Evolutionary conservation across 1,140 invertebrate genomes (phyloP), one percentile per base, ranked within the genome.

Genomic region (Sarcophaga peregrina): DNA sequence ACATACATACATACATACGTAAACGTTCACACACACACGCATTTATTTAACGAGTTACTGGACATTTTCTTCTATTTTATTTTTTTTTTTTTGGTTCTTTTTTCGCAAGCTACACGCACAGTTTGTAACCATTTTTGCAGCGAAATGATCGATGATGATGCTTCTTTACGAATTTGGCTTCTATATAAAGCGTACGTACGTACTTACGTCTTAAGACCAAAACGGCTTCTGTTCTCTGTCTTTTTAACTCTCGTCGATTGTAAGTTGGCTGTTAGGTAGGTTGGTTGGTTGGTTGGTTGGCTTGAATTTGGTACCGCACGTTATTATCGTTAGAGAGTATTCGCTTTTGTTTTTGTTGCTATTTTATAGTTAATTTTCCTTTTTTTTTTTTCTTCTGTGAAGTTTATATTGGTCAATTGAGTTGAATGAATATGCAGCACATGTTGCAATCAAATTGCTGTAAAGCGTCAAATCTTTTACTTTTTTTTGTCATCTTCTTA

Each of bases 371-470:
- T 20, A 72, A 25, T 72, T 17, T 72, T 25, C 37, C 17, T 72
- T 25, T 20, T 25, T 25, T 17, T 20, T 20, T 72, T 8, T 72
- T 6, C 11, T 5, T 46, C 11, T 15, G 8, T 76, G 46, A 78
- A 50, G 75, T 78, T 78, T 50, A 78, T 78, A 50, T 78, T 78
- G 75, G 75, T 52, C 75, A 78, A 78, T 78, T 78, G 75, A 78
- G 47, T 78, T 78, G 50, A 37, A 52, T 78, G 75, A 78, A 78
- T 78, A 78, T 78, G 75, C 75, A 78, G 75, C 75, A 78, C 75
- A 78, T 78, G 75, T 78, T 78, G 75, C 75, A 78, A 78, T 78
- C 75, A 78, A 78, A 78, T 78, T 78, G 75, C 75, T 78, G 75
- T 78, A 78, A 78, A 78, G 75, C 75, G 75, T 78, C 75, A 78